phyloP scores from a whole-genome alignment of 2,113 vertebrate genomes.

The Engraulis encrasicolus region DNA sequence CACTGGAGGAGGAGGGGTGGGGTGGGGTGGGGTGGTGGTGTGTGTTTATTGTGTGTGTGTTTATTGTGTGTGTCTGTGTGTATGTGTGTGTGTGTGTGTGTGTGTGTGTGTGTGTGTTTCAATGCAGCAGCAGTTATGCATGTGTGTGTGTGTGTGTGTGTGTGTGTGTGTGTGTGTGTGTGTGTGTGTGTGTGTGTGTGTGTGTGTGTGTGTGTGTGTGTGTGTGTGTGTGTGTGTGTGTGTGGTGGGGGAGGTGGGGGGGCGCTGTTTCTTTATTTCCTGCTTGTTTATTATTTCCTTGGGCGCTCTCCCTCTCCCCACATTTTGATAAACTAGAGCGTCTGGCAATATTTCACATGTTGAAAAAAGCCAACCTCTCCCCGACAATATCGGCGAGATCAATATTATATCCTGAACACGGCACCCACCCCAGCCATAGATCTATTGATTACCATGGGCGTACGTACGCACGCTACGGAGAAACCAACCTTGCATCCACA shows the following conservation, averaged over 20 bases:
- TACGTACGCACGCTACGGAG: not conserved
- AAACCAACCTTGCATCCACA: not conserved
- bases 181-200: not conserved
- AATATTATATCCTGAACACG: conserved; percentile 12
- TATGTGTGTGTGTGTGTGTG: conserved; percentile 38
- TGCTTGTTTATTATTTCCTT: not conserved
- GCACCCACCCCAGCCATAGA: not conserved
- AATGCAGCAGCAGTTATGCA: not conserved
- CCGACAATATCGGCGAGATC: not conserved
- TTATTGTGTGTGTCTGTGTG: conserved; percentile 34
- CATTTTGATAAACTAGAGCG: conserved; percentile 30
- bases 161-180: conserved; percentile 24
- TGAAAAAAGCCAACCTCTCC: not conserved
- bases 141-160: conserved; percentile 14
- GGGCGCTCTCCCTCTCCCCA: not conserved
- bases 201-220: conserved; percentile 46
- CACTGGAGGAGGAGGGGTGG: conserved; percentile 60
- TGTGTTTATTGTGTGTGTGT: conserved; percentile 19
- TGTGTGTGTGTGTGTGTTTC: conserved; percentile 40
- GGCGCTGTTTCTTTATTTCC: conserved; percentile 13
- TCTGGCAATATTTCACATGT: conserved; percentile 5
- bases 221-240: conserved; percentile 40
- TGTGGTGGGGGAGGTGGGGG: too few relatives aligned
- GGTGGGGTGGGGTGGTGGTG: conserved; percentile 3
- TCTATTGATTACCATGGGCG: conserved; percentile 9